These are phyloP conservation scores for Limnephilus marmoratus DNA, from an alignment of 2,888 invertebrate genomes.

Conservation along the genomic window DNA sequence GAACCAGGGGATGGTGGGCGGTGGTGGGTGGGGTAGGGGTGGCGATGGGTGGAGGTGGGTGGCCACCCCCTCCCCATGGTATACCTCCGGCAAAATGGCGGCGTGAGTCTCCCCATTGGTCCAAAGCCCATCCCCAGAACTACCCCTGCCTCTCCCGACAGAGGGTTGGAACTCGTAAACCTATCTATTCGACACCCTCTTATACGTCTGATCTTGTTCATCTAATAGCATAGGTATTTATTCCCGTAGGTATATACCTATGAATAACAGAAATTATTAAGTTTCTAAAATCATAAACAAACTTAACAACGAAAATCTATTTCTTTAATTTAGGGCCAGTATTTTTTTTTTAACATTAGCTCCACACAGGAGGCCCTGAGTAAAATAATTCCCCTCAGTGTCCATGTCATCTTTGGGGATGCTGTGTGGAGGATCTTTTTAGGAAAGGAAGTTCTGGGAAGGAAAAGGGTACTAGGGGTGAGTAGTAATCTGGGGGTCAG, in stretches of 20 bases:
- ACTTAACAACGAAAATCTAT: too few species aligned
- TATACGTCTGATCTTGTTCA: background rate
- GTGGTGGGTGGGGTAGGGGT: slow-evolving; percentile 1
- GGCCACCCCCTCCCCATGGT: background rate
- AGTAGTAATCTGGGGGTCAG: too few species aligned
- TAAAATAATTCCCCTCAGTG: too few species aligned
- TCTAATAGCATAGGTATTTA: background rate
- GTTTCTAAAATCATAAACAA: background rate
- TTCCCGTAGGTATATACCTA: background rate
- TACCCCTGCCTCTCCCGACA: background rate
- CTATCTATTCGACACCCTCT: background rate
- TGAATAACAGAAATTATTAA: background rate
- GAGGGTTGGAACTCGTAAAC: background rate
- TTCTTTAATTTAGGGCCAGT: too few species aligned
- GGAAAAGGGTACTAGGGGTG: too few species aligned
- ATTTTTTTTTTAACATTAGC: too few species aligned
- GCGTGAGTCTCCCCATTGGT: slow-evolving; percentile 27
- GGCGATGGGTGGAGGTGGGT: slow-evolving; percentile 3
- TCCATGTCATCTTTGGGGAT: too few species aligned
- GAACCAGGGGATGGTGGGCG: slow-evolving; percentile 38
- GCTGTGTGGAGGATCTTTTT: too few species aligned
- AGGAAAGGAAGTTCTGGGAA: too few species aligned
- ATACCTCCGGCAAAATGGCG: slow-evolving; percentile 29
- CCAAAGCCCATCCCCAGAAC: background rate
- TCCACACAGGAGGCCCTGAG: too few species aligned